These are phyloP conservation scores for Drosophila kurseongensis DNA, from an alignment of 1,140 invertebrate genomes.

Conservation along the genomic window DNA sequence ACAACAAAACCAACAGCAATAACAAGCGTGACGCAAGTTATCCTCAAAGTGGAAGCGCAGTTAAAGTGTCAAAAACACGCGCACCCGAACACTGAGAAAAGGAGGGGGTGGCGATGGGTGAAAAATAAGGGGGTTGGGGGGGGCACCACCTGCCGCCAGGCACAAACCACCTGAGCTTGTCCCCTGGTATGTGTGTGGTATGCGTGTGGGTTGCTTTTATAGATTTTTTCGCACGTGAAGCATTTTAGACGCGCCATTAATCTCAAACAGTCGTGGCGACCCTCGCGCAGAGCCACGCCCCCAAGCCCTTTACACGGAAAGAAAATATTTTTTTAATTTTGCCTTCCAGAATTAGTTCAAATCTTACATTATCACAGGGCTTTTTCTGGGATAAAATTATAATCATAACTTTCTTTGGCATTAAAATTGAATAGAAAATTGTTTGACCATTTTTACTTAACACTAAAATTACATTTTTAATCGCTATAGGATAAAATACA, in stretches of 20 bases:
- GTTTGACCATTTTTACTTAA: not conserved
- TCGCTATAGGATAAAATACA: not conserved
- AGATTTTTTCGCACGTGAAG: slow-evolving; percentile 65
- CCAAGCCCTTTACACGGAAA: not conserved
- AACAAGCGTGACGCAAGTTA: slow-evolving; percentile 60
- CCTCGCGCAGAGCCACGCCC: slow-evolving; percentile 26
- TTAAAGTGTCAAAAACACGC: slow-evolving; percentile 80
- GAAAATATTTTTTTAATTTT: not conserved
- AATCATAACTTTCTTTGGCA: not conserved
- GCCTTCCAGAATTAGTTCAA: no score
- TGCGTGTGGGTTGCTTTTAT: slow-evolving; percentile 48
- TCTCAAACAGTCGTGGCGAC: slow-evolving; percentile 51
- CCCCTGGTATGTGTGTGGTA: slow-evolving; percentile 4
- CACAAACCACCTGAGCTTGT: slow-evolving; percentile 28
- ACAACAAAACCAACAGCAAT: slow-evolving; percentile 37
- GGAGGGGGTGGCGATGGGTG: not conserved
- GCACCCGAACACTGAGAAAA: slow-evolving; percentile 35
- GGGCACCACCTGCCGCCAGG: slow-evolving; percentile 11
- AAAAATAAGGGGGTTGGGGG: not conserved
- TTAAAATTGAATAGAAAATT: no score
- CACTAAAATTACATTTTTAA: not conserved
- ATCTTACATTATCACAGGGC: no score
- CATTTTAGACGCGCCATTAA: slow-evolving; percentile 66
- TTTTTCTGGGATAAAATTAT: not conserved
- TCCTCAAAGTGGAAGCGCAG: slow-evolving; percentile 58